A percentile compares a stretch with the other conserved stretches of the same genome.
These are phyloP conservation scores for Goniozus legneri DNA, from an alignment of 1,140 invertebrate species.

Conservation along the genomic window DNA sequence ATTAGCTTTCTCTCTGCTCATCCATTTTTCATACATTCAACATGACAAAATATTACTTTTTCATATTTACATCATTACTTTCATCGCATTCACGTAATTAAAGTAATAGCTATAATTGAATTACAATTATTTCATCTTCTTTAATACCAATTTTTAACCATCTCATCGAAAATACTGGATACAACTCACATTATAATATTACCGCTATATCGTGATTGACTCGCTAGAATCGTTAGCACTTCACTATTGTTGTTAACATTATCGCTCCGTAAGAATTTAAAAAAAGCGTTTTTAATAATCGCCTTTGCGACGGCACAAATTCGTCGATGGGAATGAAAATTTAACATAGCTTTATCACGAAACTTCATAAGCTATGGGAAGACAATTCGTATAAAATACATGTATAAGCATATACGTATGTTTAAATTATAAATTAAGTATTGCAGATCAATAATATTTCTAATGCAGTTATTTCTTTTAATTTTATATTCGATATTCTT, in stretches of 20 bases:
- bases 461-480: slow-evolving; percentile 6
- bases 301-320: neutral
- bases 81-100: slow-evolving; percentile 8
- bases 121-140: slow-evolving; percentile 15
- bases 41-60: slow-evolving; percentile 30
- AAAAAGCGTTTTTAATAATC: neutral
- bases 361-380: slow-evolving; percentile 13
- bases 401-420: too few species aligned
- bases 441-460: slow-evolving; percentile 16
- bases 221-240: neutral
- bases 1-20: slow-evolving; percentile 6
- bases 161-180: slow-evolving; percentile 32
- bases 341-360: neutral
- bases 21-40: slow-evolving; percentile 23
- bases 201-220: slow-evolving; percentile 19
- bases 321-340: neutral
- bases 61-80: slow-evolving; percentile 35
- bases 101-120: neutral
- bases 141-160: slow-evolving; percentile 30
- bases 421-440: slow-evolving; percentile 23
- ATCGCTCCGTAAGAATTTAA: neutral
- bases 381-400: slow-evolving; percentile 22
- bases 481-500: too few species aligned
- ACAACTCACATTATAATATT: slow-evolving; percentile 21
- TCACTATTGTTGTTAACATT: neutral